Evolutionary conservation across 2,113 vertebrate species (phyloP).

Genomic region (Symphodus melops): DNA sequence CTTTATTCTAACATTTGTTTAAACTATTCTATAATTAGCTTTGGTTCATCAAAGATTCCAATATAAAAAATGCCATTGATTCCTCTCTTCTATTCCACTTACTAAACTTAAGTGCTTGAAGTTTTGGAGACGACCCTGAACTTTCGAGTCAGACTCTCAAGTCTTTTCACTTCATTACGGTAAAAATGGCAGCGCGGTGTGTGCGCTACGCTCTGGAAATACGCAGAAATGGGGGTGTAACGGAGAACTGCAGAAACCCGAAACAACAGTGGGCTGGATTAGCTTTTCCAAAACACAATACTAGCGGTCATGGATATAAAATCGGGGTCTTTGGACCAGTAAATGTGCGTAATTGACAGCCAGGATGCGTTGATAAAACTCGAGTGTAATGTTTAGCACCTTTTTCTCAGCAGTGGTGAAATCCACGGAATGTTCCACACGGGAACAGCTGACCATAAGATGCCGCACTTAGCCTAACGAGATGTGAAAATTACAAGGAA

Average conservation of each 20-base stretch:
- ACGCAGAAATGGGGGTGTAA: conserved; percentile 76
- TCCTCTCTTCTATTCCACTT: background rate
- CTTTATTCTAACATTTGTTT: too few species aligned
- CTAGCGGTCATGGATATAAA: background rate
- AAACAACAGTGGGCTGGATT: conserved; percentile 54
- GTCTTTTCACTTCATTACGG: conserved; percentile 78
- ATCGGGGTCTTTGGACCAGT: background rate
- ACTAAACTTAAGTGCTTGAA: background rate
- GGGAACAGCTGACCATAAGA: conserved; percentile 80
- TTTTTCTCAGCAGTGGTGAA: conserved; percentile 79
- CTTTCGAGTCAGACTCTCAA: conserved; percentile 25
- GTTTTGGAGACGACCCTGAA: conserved; percentile 8
- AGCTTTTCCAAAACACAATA: conserved; percentile 1
- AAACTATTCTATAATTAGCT: too few species aligned
- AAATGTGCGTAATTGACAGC: background rate
- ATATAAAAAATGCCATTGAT: background rate
- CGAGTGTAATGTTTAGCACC: conserved; percentile 56
- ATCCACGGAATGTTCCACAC: conserved; percentile 84
- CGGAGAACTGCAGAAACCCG: conserved; percentile 53
- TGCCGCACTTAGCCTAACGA: conserved; percentile 81
- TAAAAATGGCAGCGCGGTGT: conserved; percentile 74
- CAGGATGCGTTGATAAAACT: background rate
- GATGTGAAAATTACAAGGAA: conserved; percentile 80
- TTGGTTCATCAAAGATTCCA: too few species aligned
- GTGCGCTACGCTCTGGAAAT: conserved; percentile 68